Evolutionary conservation across 2,888 invertebrate species (phyloP).

Genomic region (Phorcus lineatus): DNA sequence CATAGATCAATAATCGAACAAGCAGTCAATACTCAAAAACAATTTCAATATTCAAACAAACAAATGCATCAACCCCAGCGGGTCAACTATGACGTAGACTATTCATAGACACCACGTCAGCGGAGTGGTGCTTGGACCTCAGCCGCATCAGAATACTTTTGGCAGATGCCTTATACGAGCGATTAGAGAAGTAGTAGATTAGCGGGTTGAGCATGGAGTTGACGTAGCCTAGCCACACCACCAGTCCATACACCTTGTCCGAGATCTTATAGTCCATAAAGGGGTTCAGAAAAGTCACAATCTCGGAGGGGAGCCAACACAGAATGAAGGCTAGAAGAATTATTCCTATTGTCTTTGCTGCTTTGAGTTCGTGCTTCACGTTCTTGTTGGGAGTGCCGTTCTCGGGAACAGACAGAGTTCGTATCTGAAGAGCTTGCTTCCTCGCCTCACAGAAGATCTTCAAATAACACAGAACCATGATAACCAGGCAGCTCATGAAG

Average conservation of each 20-base stretch:
- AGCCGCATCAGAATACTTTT: background rate
- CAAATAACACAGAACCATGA: conserved; percentile 4
- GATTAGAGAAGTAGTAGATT: background rate
- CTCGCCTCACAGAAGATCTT: conserved; percentile 3
- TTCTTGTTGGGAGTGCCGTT: background rate
- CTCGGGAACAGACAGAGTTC: background rate
- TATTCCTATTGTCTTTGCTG: conserved; percentile 7
- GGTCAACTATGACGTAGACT: background rate
- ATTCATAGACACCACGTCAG: background rate
- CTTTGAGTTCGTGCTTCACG: conserved; percentile 17
- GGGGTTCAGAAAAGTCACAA: background rate
- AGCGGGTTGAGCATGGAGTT: conserved; percentile 21
- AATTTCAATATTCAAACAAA: too few species aligned
- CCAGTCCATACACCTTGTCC: conserved; percentile 5
- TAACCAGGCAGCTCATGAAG: background rate
- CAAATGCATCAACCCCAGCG: too few species aligned
- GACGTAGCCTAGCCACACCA: conserved; percentile 3
- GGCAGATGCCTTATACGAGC: background rate
- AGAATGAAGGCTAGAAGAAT: background rate
- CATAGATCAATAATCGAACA: too few species aligned
- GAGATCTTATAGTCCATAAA: conserved; percentile 11
- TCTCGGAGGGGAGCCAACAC: conserved; percentile 9
- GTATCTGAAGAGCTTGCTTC: background rate
- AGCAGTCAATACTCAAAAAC: too few species aligned
- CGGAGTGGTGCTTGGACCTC: background rate